phyloP scores from a whole-genome alignment of 2,888 invertebrate genomes.

The Ceratothoa steindachneri region DNA sequence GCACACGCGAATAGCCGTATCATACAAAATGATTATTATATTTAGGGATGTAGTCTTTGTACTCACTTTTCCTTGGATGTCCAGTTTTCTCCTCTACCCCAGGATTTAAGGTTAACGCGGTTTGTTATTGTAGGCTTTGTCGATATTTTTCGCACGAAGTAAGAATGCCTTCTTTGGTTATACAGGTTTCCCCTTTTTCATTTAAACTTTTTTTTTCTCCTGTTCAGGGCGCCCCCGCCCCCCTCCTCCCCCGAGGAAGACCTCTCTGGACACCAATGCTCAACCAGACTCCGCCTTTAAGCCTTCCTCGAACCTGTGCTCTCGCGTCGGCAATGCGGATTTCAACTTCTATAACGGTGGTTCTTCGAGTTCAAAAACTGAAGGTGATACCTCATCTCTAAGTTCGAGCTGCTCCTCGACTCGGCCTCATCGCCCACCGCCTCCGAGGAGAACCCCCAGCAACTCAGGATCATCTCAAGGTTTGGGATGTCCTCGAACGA shows the following conservation, averaged over 20 bases:
- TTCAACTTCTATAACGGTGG: background rate
- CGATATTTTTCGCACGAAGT: no score
- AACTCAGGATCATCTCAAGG: constrained; percentile 11
- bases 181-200: no score
- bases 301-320: background rate
- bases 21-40: no score
- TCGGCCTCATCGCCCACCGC: constrained; percentile 32
- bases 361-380: background rate
- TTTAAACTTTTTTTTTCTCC: no score
- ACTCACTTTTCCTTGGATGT: no score
- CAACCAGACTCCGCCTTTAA: constrained; percentile 14
- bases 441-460: constrained; percentile 34
- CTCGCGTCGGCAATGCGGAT: background rate
- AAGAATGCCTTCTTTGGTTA: no score
- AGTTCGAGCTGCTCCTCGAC: constrained; percentile 1
- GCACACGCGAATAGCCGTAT: no score
- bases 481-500: background rate
- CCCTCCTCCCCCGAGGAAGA: constrained; percentile 43
- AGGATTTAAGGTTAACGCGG: no score
- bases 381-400: background rate
- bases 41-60: no score
- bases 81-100: no score
- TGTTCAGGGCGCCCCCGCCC: constrained; percentile 46
- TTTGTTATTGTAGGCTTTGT: no score
- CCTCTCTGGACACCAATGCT: constrained; percentile 28